These are phyloP conservation scores for Squalus acanthias DNA, from an alignment of 2,797 vertebrate genomes.

Conservation along the genomic window DNA sequence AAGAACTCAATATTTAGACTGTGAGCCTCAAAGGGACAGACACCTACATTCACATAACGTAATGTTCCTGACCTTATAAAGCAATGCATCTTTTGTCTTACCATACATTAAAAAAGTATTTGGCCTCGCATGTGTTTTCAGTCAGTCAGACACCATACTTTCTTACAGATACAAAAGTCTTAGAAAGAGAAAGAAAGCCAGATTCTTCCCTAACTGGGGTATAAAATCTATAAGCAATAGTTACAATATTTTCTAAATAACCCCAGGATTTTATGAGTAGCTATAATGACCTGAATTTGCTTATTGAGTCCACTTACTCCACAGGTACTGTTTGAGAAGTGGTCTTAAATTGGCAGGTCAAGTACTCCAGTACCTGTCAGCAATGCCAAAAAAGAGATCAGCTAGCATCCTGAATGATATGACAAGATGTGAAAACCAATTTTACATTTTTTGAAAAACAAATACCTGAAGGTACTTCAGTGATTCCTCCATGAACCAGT, in stretches of 20 bases:
- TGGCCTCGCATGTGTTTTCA: too few relatives aligned
- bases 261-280: neutral
- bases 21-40: neutral
- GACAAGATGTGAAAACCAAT: conserved; percentile 52
- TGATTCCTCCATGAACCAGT: conserved; percentile 58
- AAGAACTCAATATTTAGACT: neutral
- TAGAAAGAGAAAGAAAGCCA: neutral
- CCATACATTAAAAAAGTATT: neutral
- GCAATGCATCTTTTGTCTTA: neutral
- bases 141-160: neutral
- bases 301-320: neutral
- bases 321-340: neutral
- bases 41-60: neutral
- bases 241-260: neutral
- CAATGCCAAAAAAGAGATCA: neutral
- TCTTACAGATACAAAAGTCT: neutral
- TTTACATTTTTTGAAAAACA: conserved; percentile 55
- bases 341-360: neutral
- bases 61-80: neutral
- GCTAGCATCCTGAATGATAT: conserved; percentile 57
- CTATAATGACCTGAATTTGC: neutral
- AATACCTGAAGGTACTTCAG: conserved; percentile 59
- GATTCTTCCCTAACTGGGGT: neutral
- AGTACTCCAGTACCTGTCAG: neutral
- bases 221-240: neutral